Evolutionary conservation across 2,888 invertebrate genomes (phyloP).

Genomic region (Pyrgus malvae): DNA sequence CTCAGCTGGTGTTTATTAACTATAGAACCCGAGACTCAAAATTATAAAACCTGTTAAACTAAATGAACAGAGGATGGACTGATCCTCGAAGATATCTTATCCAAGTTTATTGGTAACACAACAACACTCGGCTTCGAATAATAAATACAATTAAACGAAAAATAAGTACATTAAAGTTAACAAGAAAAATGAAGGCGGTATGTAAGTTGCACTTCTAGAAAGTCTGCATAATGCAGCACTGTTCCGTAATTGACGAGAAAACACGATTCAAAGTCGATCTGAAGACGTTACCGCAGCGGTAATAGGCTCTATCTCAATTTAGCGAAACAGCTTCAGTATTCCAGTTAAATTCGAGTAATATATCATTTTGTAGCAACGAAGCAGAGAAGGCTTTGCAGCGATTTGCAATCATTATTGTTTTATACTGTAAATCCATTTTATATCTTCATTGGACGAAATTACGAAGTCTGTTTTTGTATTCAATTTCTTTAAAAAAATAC

Average conservation of each 20-base stretch:
- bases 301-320: constrained; percentile 30
- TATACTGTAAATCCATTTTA: not conserved
- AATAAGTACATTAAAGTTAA: not conserved
- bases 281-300: constrained; percentile 38
- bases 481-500: too few species aligned
- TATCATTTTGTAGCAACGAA: constrained; percentile 46
- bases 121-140: too few species aligned
- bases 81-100: too few species aligned
- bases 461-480: not conserved
- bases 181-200: not conserved
- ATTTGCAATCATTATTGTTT: not conserved
- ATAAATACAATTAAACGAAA: not conserved
- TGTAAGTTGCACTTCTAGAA: constrained; percentile 1
- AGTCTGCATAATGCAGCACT: constrained; percentile 27
- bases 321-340: constrained; percentile 38
- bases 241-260: constrained; percentile 43
- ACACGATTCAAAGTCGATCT: constrained; percentile 40
- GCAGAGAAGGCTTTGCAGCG: constrained; percentile 35
- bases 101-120: too few species aligned
- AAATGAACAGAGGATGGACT: too few species aligned
- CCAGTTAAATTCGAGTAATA: constrained; percentile 51
- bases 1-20: too few species aligned
- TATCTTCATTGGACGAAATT: not conserved
- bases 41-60: too few species aligned
- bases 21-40: too few species aligned